Conservation (phyloP, 2,888 invertebrate genomes). For the Ormyrus rosae region DNA sequence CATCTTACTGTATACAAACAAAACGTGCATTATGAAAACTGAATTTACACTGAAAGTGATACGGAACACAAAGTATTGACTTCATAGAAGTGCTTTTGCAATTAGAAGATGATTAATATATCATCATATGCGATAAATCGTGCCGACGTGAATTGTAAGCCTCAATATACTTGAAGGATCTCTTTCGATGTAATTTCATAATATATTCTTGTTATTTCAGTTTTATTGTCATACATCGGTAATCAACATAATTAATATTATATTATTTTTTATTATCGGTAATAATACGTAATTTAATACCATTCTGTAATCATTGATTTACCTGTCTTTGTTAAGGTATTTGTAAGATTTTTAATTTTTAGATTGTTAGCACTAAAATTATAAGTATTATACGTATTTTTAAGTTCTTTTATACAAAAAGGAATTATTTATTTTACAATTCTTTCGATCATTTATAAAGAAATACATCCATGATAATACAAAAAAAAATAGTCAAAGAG, state of each 20-base stretch:
- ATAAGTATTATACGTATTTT: conserved; percentile 32
- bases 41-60: conserved; percentile 57
- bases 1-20: conserved; percentile 56
- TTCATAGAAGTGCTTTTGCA: conserved; percentile 57
- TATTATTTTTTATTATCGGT: conserved; percentile 57
- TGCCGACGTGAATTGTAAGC: conserved; percentile 56
- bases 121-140: conserved; percentile 50
- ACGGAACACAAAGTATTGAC: conserved; percentile 56
- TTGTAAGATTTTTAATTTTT: conserved; percentile 53
- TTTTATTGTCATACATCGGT: conserved; percentile 60
- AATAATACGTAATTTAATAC: conserved; percentile 56
- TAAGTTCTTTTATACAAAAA: conserved; percentile 56
- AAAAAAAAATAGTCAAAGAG: conserved; percentile 65
- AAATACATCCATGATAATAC: conserved; percentile 70
- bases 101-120: conserved; percentile 50
- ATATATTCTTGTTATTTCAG: conserved; percentile 70
- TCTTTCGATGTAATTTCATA: conserved; percentile 59
- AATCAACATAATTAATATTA: conserved; percentile 61
- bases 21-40: conserved; percentile 55
- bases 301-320: conserved; percentile 50
- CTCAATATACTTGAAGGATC: conserved; percentile 56
- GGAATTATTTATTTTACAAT: conserved; percentile 61
- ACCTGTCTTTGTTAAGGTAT: conserved; percentile 51
- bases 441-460: conserved; percentile 62
- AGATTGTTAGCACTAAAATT: conserved; percentile 30